phyloP scores from a whole-genome alignment of 1,140 invertebrate species.

The Asbolus verrucosus region DNA sequence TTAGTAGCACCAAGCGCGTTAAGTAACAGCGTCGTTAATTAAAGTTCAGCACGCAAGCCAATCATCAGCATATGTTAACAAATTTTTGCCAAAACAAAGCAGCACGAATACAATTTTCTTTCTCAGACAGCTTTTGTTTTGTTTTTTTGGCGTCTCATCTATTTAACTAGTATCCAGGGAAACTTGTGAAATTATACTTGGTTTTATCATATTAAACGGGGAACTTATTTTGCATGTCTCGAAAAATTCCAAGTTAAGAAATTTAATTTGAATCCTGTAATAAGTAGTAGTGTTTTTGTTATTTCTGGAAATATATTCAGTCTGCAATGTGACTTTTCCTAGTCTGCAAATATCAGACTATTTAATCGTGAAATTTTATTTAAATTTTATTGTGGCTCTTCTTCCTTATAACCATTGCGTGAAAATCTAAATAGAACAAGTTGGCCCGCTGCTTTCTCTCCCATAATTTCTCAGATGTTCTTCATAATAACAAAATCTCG shows the following conservation, averaged over 20 bases:
- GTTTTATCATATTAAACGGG: neutral
- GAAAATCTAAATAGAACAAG: neutral
- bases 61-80: constrained; percentile 44
- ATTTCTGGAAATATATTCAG: neutral
- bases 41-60: constrained; percentile 35
- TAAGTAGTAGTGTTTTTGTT: constrained; percentile 10
- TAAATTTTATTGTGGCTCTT: no score
- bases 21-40: constrained; percentile 41
- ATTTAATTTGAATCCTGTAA: neutral
- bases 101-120: constrained; percentile 13
- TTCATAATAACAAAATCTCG: neutral
- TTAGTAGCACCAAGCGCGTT: constrained; percentile 35
- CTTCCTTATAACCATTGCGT: no score
- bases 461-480: neutral
- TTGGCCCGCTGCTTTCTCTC: neutral
- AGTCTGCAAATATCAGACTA: neutral
- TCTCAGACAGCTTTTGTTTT: constrained; percentile 14
- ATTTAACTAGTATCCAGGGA: neutral
- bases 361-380: neutral
- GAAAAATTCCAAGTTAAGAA: neutral
- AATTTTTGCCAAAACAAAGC: constrained; percentile 35
- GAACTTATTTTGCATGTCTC: constrained; percentile 1
- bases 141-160: neutral
- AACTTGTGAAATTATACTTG: neutral
- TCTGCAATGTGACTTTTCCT: neutral